Evolutionary conservation across 2,888 invertebrate genomes (phyloP), one percentile per base, ranked within the genome.

Genomic region (Dorcus parallelipipedus): DNA sequence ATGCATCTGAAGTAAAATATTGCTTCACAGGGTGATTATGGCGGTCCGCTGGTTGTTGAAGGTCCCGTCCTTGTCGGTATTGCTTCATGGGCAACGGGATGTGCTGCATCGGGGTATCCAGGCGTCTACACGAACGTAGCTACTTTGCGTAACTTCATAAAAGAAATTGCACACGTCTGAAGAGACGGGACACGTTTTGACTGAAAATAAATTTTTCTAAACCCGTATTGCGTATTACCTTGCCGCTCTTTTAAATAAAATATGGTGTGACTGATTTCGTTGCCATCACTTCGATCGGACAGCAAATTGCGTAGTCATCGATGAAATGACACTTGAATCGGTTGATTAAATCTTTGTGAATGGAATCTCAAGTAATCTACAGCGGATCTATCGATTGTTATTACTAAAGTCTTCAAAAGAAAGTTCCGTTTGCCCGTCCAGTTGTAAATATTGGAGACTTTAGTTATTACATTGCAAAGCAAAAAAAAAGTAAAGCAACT

Each of bases 1-100:
- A 91, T 72, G 89, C 91, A 43, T 91, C 91, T 73, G 91, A 91
- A 84, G 91, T 90, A 75, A 75, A 9, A 20, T 20, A 33, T 42
- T 9, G 4, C 17, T 8, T 8, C 9, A 14, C 20, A 48, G 48
- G 88, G 90, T 1, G 90, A 90, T 77, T 88, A 88, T 54, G 90
- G 90, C 0, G 90, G 90, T 1, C 89, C 90, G 0, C 75, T 90
- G 9, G 87, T 88, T 85, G 81, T 26, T 10, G 26, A 8, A 10
- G 48, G 48, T 7, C 17, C 10, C 5, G 6, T 48, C 5, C 17
- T 48, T 9, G 48, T 70, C 56, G 76, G 77, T 42, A 70, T 76
- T 53, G 73, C 76, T 38, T 77, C 76, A 14, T 76, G 72, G 73
- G 75, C 74, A 41, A 48, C 52, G 17, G 69, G 71, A 7, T 77